Evolutionary conservation across 1,140 invertebrate genomes (phyloP).

Genomic region (Leguminivora glycinivorella): DNA sequence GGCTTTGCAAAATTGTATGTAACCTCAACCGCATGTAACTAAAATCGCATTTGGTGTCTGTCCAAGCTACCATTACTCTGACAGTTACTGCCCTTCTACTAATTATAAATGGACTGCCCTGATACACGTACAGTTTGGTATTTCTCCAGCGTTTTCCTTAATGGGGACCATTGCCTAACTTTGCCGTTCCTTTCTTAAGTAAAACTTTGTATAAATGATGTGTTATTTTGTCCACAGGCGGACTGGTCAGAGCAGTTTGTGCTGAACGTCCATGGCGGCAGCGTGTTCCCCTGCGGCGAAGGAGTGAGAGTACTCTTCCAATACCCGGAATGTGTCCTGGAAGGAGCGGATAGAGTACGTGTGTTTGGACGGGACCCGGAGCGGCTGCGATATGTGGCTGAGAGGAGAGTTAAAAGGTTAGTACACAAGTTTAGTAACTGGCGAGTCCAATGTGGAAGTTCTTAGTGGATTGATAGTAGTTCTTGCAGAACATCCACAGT

Average conservation of each 20-base stretch:
- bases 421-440: not conserved
- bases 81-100: no score
- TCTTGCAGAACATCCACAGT: constrained; percentile 89
- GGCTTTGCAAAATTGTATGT: no score
- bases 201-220: no score
- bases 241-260: constrained; percentile 90
- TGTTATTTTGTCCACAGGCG: constrained; percentile 78
- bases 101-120: no score
- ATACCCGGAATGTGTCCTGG: constrained; percentile 88
- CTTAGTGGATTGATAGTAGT: constrained; percentile 89
- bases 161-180: no score
- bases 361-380: constrained; percentile 83
- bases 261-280: constrained; percentile 88
- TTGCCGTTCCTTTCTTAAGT: no score
- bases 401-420: constrained; percentile 79
- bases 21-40: no score
- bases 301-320: constrained; percentile 88
- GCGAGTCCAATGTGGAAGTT: not conserved
- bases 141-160: no score
- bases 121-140: no score
- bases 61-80: no score
- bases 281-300: constrained; percentile 88
- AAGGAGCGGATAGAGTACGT: constrained; percentile 85
- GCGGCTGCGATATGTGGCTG: constrained; percentile 82
- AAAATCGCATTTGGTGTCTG: no score